Percentiles rank a stretch among this genome's conserved stretches.
Evolutionary conservation across 2,888 invertebrate species (phyloP).

Genomic region (Andrena chrysosceles): DNA sequence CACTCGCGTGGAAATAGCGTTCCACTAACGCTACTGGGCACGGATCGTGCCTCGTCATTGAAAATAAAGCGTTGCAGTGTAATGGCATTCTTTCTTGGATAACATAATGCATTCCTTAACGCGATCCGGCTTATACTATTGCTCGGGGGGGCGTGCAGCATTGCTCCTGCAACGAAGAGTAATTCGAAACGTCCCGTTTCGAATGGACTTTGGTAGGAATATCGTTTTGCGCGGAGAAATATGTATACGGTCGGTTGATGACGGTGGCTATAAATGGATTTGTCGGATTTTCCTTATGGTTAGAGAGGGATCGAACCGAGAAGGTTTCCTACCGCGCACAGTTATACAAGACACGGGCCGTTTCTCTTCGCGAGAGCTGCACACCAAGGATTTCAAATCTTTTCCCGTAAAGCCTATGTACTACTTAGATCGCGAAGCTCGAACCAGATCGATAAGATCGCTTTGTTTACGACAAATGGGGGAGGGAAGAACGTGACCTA

Average conservation of each 20-base stretch:
- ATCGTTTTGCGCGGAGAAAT: background rate
- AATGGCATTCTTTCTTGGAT: slow-evolving; percentile 22
- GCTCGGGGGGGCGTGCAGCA: background rate
- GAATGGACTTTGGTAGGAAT: background rate
- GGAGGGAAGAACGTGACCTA: slow-evolving; percentile 42
- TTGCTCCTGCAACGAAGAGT: background rate
- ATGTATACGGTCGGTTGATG: background rate
- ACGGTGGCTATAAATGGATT: background rate
- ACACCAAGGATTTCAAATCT: background rate
- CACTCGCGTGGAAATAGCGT: background rate
- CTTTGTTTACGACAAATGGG: slow-evolving; percentile 51
- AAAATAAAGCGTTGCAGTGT: slow-evolving; percentile 28
- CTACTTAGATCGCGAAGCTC: background rate
- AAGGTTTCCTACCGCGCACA: slow-evolving; percentile 38
- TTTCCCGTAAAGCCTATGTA: background rate
- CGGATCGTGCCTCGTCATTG: slow-evolving; percentile 20
- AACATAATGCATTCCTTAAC: background rate
- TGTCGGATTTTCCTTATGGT: background rate
- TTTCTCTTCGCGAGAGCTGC: background rate
- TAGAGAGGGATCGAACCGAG: background rate
- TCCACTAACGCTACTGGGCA: background rate
- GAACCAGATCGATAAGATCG: slow-evolving; percentile 38
- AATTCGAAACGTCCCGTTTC: background rate
- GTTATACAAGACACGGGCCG: slow-evolving; percentile 32
- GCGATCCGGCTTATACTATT: background rate